Evolutionary conservation across 2,888 invertebrate species (phyloP), one percentile per base, ranked within the genome.

Genomic region (Rosalia funebris): DNA sequence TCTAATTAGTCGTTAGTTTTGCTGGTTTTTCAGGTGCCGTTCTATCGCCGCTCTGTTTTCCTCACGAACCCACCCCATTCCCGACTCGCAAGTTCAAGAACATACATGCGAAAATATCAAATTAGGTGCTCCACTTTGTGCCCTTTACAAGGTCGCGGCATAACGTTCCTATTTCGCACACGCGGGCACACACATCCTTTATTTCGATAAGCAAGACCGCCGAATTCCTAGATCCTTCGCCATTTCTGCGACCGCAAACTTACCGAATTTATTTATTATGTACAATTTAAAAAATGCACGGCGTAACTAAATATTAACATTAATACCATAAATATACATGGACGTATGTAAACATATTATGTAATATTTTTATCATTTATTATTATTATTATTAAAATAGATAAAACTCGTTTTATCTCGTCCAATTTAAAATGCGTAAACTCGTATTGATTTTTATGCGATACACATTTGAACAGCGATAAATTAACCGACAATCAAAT

Each of bases 1-100:
- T 12, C 25, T 57, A 39, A 50, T 50, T 39, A 20, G 25, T 14
- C 7, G 34, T n/a, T 2, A 34, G 10, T 34, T 25, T 25, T 25
- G 3, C 25, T 3, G 4, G 3, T 7, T 25, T 5, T 5, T 25
- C 25, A 7, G 25, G 25, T 25, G 3, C 7, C 25, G 25, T 25
- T 25, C n/a, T n/a, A 7, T 25, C 7, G 7, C 25, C 7, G 7
- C 7, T 25, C 4, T 25, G 3, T 25, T 25, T 25, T 25, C 25
- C 7, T 7, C 4, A 7, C 25, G 25, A 5, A 5, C 7, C 7
- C 25, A 25, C 25, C 25, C 7, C 4, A 5, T 25, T 25, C 7
- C 25, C 25, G 4, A 25, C 25, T 25, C 7, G 3, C 25, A 25
- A 25, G 25, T 7, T 25, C 25, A 25, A 25, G 25, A 25, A 25